Percentiles rank a stretch among this genome's conserved stretches.
Conservation (phyloP, 2,113 vertebrate genomes). For the Ellobius talpinus region DNA sequence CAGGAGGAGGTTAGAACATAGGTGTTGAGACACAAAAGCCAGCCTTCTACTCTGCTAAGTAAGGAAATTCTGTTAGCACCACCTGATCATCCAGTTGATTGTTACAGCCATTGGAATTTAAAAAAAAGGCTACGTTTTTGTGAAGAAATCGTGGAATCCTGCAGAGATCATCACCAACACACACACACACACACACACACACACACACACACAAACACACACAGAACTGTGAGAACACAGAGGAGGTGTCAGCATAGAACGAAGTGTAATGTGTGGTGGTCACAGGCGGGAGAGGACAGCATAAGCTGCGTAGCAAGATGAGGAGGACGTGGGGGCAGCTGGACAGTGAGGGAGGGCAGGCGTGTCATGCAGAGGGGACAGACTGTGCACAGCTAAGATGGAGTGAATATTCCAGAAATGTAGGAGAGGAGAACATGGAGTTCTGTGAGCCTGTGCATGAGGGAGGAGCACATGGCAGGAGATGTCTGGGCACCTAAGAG, state of each 20-base stretch:
- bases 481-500: rapidly evolving
- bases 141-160: not conserved
- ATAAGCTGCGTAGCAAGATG: not conserved
- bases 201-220: not conserved
- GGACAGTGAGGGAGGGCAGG: rapidly evolving
- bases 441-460: rapidly evolving
- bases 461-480: not conserved
- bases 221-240: not conserved
- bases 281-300: rapidly evolving
- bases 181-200: not conserved
- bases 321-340: too few relatives aligned
- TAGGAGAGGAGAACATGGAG: too few relatives aligned
- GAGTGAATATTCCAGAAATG: not conserved
- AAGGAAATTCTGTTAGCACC: not conserved
- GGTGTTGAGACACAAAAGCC: rapidly evolving
- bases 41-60: not conserved
- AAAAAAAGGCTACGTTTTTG: not conserved
- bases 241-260: rapidly evolving
- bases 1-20: rapidly evolving
- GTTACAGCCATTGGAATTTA: not conserved
- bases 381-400: rapidly evolving
- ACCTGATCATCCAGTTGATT: not conserved
- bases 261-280: rapidly evolving
- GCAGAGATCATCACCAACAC: not conserved
- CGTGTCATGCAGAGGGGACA: rapidly evolving